A percentile compares a stretch with the other conserved stretches of the same genome.
phyloP scores from a whole-genome alignment of 2,888 invertebrate species.

The Sympetrum striolatum region DNA sequence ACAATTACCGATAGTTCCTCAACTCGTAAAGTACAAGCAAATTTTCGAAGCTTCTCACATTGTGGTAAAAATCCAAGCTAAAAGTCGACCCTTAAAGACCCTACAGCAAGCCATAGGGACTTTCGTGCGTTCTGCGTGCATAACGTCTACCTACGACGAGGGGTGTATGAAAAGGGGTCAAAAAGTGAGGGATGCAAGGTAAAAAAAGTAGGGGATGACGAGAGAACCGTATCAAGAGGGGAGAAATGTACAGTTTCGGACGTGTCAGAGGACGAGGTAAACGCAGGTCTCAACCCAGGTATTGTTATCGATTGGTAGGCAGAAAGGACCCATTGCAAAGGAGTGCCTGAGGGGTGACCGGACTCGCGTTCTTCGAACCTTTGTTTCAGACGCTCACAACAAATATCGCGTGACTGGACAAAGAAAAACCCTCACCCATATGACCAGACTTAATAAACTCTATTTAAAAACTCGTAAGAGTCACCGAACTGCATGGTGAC shows the following conservation, averaged over 20 bases:
- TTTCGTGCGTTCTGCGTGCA: too few relatives aligned
- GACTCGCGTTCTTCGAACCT: not conserved
- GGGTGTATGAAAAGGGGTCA: too few relatives aligned
- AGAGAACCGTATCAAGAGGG: not conserved
- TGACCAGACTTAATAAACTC: not conserved
- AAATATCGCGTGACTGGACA: not conserved
- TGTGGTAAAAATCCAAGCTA: too few relatives aligned
- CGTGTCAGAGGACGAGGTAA: not conserved
- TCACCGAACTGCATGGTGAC: too few relatives aligned
- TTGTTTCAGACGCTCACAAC: not conserved
- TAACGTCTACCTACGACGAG: too few relatives aligned
- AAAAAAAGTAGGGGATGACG: not conserved
- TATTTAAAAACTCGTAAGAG: too few relatives aligned
- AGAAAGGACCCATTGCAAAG: not conserved
- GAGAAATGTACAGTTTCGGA: not conserved
- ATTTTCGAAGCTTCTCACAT: too few relatives aligned
- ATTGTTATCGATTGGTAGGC: slow-evolving; percentile 37
- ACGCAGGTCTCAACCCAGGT: slow-evolving; percentile 4
- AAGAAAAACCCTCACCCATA: not conserved
- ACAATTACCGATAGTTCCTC: too few relatives aligned
- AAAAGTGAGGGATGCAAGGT: not conserved
- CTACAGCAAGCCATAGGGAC: too few relatives aligned
- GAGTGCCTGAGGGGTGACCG: not conserved
- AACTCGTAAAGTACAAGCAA: too few relatives aligned
- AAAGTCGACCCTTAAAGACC: too few relatives aligned